Base-by-base conservation (phyloP, 2,113 vertebrate genomes). In the Cyanoderma ruficeps region DNA sequence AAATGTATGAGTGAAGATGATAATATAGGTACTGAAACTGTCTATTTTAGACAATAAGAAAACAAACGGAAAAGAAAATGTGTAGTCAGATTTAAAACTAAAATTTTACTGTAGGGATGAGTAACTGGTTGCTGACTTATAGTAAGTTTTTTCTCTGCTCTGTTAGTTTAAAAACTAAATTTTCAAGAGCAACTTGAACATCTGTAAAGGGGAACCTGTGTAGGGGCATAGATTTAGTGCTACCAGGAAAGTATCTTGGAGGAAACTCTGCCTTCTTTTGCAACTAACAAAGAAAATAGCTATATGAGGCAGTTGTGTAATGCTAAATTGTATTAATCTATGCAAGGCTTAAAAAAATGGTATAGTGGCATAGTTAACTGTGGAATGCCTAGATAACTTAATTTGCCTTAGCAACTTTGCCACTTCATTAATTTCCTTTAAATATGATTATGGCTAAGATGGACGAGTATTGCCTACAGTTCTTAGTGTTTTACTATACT, bases 401-500 rank as follows among this genome's bases (percentile, higher is more conserved):
- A 63, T 71, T 71, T 63, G 75, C 33, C 70, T 75, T 70, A 53
- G 31, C 8, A n/a, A 33, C 71, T 75, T 79, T 79, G 50, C 77
- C 30, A 50, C 33, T 14, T 63, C 7, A 44, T 79, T 88, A 19
- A 27, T 23, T 63, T 75, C 18, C 9, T 59, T 35, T 46, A 79
- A 67, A 67, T 6, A 2, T 47, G 27, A 79, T 70, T 67, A 20
- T 37, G 50, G 31, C 15, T 4, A 60, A 71, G 49, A 33, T 76
- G 63, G 30, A 46, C 0, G 0, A 2, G 4, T 55, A 31, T 30
- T 80, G 22, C 15, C 49, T 80, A 5, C 7, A 16, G 14, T 64
- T 83, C 17, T 76, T 67, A 31, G 6, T 59, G 44, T 69, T 77
- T 77, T 64, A 47, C 15, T 28, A 7, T 68, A 80, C 49, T 46